A percentile compares a stretch with the other conserved stretches of the same genome.
These are phyloP conservation scores for Eufriesea mexicana DNA, from an alignment of 1,140 invertebrate genomes.

Conservation along the genomic window DNA sequence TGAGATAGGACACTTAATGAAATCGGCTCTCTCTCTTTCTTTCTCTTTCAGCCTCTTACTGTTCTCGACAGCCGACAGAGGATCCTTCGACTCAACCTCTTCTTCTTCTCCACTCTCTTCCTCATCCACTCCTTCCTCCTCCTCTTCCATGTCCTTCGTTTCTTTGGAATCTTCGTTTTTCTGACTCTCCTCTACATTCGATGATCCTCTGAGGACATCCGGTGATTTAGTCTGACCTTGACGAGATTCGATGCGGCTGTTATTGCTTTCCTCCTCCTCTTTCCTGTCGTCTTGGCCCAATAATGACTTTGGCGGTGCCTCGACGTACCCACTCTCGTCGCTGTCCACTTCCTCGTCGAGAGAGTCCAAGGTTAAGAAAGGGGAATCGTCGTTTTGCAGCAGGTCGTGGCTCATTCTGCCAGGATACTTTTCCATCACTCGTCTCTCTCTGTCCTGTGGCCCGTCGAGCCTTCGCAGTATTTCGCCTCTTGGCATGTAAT, in stretches of 20 bases:
- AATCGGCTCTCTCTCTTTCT: conserved; percentile 75
- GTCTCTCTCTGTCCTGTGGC: conserved; percentile 62
- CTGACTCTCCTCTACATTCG: background rate
- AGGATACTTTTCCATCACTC: conserved; percentile 65
- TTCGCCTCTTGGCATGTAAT: conserved; percentile 79
- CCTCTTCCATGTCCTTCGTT: conserved; percentile 29
- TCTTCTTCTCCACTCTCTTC: background rate
- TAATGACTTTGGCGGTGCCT: conserved; percentile 78
- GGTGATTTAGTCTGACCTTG: background rate
- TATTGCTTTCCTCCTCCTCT: conserved; percentile 47
- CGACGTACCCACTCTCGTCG: conserved; percentile 84
- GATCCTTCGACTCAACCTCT: conserved; percentile 52
- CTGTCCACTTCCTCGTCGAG: conserved; percentile 80
- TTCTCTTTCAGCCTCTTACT: conserved; percentile 71
- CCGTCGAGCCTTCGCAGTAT: conserved; percentile 68
- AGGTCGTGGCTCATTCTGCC: conserved; percentile 56
- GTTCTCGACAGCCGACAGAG: conserved; percentile 38
- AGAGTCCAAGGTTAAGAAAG: conserved; percentile 74
- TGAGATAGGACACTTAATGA: conserved; percentile 79
- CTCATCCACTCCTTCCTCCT: conserved; percentile 20
- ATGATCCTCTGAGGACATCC: conserved; percentile 2
- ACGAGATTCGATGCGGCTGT: background rate
- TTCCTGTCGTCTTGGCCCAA: conserved; percentile 70
- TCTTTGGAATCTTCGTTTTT: conserved; percentile 47
- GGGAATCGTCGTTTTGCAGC: conserved; percentile 59